Evolutionary conservation across 2,797 vertebrate genomes (phyloP), one percentile per base, ranked within the genome.

Genomic region (Odontamblyopus lacepedii): DNA sequence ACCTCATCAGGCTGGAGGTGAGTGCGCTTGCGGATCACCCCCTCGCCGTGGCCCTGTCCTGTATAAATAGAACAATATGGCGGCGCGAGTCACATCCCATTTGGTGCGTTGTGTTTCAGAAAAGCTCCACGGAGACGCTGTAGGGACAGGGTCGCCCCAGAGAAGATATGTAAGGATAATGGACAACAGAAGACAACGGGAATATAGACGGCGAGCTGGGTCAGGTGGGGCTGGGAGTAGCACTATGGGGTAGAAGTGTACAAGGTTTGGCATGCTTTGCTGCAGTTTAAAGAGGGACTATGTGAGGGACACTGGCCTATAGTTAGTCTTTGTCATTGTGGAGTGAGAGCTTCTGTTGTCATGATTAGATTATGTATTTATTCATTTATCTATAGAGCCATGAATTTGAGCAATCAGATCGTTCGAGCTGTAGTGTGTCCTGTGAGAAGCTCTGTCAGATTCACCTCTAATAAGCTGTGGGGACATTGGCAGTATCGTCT

Each of bases 1-100:
- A 93, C 78, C 89, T 92, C 91, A 93, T 93, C 90, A 92, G 89
- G 86, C 91, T 82, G 88, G 83, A 87, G 89, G 86, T 88, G 90
- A 89, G 77, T 41, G 41, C 71, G 67, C 83, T 78, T 86, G 85
- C 88, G 84, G 83, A 79, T 89, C 75, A 76, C 78, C 78, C 67
- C 67, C 81, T 88, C 87, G 88, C 77, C 86, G 80, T 87, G 79
- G 72, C 63, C 70, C 78, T 74, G 71, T 81, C 71, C 80, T 69
- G 80, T 89, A 92, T 89, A 92, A 93, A 93, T 91, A 91, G 89
- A 92, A 87, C 74, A 72, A 77, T 74, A 88, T 89, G 78, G 83
- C 67, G 77, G 81, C 67, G 30, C 78, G 53, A 87, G 89, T 90
- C 92, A 90, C 89, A 92, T 93, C 88, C 91, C 87, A 88, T 90